Evolutionary conservation across 2,888 invertebrate species (phyloP), one percentile per base, ranked within the genome.

Genomic region (Pyrgus malvae): DNA sequence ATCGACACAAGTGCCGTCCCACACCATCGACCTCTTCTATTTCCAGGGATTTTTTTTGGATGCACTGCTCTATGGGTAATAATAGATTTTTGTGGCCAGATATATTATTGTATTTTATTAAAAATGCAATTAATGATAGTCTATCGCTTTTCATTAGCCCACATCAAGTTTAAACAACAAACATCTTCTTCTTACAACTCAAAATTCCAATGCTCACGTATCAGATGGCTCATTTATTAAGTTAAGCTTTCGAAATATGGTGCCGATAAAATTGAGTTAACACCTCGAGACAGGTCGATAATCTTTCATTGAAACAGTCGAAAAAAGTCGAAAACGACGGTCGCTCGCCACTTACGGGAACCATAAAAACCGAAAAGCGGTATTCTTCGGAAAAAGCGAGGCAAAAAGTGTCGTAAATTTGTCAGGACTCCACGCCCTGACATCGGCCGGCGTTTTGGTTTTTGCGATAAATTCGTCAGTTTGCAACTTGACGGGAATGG

Each of bases 261-360:
- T 64, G 9, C 63, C 33, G 62, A 74, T 77, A 76, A 75, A 67
- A 72, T 74, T 71, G 56, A 67, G 61, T 74, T 78, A 70, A 76
- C 80, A 79, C 78, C 72, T 76, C 63, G 42, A 67, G 65, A 61
- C 73, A 69, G 64, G 70, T 68, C 67, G 70, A 73, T 75, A 74
- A 78, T 73, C 71, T 72, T 60, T 65, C 65, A 64, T 53, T 55
- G 63, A 66, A 57, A 60, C 55, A 40, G 59, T 31, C 40, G 59
- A 67, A 73, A 68, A 63, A 62, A 66, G 62, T 61, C 60, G 63
- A 45, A 42, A 42, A 64, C 66, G 61, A 54, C 68, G 72, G 69
- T 72, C 66, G 68, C 72, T 55, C 66, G 62, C 45, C 73, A 72
- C 74, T 77, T 73, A 70, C 62, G 61, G 72, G 69, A 76, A 72